phyloP scores from a whole-genome alignment of 1,140 invertebrate genomes.

The Paraescarpia echinospica region DNA sequence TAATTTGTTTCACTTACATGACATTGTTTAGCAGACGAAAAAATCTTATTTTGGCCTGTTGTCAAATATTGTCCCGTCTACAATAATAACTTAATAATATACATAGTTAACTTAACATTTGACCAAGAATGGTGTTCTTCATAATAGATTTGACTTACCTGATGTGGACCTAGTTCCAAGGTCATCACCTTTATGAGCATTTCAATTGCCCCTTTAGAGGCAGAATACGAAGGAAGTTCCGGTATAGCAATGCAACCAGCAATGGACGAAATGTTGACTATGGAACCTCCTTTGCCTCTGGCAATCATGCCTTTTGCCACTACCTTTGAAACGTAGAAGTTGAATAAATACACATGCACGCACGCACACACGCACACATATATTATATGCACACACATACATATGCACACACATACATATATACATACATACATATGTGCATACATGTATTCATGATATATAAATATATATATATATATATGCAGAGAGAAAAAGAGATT shows the following conservation, averaged over 20 bases:
- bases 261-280: conserved; percentile 89
- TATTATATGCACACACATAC: not conserved
- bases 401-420: not conserved
- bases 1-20: no score
- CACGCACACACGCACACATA: not conserved
- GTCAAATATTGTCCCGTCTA: no score
- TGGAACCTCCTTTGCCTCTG: conserved; percentile 68
- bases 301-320: conserved; percentile 75
- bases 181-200: conserved; percentile 73
- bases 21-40: no score
- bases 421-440: no score
- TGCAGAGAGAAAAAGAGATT: no score
- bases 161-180: conserved; percentile 78
- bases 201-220: conserved; percentile 67
- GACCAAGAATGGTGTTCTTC: no score
- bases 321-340: conserved; percentile 42
- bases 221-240: conserved; percentile 77
- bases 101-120: no score
- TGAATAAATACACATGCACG: not conserved
- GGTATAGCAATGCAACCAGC: conserved; percentile 68
- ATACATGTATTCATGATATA: no score
- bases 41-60: no score
- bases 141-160: conserved; percentile 52
- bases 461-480: no score
- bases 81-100: no score